phyloP scores from a whole-genome alignment of 2,888 invertebrate genomes.

The Trisateles emortualis region DNA sequence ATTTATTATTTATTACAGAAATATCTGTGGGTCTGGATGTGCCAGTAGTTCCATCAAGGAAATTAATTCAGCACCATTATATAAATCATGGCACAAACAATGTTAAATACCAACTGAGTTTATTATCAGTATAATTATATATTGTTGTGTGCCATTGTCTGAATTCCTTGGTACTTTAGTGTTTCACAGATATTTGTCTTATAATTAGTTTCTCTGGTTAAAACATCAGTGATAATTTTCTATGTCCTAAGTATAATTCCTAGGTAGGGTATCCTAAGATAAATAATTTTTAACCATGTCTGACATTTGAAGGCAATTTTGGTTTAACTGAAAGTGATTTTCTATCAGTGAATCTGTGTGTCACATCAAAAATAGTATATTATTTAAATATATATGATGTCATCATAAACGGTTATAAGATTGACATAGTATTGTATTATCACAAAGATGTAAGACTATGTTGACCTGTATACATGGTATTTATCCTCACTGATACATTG shows the following conservation, averaged over 20 bases:
- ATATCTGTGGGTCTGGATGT: no score
- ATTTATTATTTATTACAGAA: not conserved
- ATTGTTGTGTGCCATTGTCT: not conserved
- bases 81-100: no score
- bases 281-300: not conserved
- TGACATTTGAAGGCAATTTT: not conserved
- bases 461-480: not conserved
- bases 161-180: not conserved
- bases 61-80: no score
- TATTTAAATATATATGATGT: not conserved
- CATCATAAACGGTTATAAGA: not conserved
- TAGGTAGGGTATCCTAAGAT: slow-evolving; percentile 37
- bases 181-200: not conserved
- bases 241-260: slow-evolving; percentile 26
- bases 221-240: slow-evolving; percentile 26
- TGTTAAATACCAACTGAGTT: no score
- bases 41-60: no score
- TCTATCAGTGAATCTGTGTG: not conserved
- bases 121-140: no score
- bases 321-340: slow-evolving; percentile 2
- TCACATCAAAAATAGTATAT: not conserved
- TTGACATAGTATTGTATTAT: not conserved
- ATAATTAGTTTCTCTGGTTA: slow-evolving; percentile 7
- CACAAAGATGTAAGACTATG: not conserved
- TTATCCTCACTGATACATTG: not conserved